Conservation (phyloP, 2,888 invertebrate species). For the Melinaea marsaeus region DNA sequence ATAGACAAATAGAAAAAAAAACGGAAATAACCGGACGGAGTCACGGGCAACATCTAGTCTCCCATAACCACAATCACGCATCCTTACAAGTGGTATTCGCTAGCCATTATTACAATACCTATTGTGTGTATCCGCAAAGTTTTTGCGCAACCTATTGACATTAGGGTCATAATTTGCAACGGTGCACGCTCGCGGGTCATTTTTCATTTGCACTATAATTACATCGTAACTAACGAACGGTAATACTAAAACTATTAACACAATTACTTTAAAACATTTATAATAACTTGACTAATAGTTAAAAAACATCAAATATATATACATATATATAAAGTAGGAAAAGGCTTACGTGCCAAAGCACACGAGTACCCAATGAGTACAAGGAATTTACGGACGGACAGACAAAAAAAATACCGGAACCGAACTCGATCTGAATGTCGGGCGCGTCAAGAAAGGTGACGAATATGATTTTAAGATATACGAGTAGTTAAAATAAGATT, state of each 20-base stretch:
- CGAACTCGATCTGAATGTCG: constrained; percentile 16
- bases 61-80: too few relatives aligned
- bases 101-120: too few relatives aligned
- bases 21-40: too few relatives aligned
- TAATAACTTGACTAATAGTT: background rate
- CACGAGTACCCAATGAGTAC: constrained; percentile 6
- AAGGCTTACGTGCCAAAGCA: constrained; percentile 8
- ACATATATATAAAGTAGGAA: background rate
- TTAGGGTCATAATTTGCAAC: constrained; percentile 6
- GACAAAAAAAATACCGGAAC: constrained; percentile 8
- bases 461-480: too few relatives aligned
- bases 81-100: too few relatives aligned
- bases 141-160: constrained; percentile 7
- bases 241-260: too few relatives aligned
- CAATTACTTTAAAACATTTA: background rate
- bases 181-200: constrained; percentile 1
- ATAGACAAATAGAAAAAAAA: too few relatives aligned
- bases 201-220: background rate
- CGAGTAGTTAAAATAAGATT: too few relatives aligned
- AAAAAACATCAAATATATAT: background rate
- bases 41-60: too few relatives aligned
- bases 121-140: background rate
- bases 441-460: background rate
- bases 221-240: too few relatives aligned
- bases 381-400: constrained; percentile 11